Evolutionary conservation across 1,140 invertebrate genomes (phyloP).

Genomic region (Trinorchestia longiramus): DNA sequence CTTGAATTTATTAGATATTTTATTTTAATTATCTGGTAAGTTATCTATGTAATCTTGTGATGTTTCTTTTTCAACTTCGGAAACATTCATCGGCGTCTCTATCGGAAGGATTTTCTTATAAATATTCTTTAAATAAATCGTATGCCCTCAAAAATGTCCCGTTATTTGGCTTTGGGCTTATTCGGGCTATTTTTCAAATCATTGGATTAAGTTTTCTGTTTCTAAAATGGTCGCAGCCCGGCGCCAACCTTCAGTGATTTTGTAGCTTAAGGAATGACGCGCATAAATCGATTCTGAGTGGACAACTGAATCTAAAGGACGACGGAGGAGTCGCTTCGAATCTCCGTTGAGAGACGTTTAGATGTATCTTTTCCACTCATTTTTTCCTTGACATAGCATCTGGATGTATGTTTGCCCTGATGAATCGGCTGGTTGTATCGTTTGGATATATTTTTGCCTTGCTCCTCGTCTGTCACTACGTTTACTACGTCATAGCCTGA

Average conservation of each 20-base stretch:
- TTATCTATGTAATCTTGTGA: no score
- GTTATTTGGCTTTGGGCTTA: neutral
- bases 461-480: no score
- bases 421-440: neutral
- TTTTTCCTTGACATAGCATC: neutral
- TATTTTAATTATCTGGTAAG: no score
- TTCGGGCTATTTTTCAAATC: neutral
- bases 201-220: constrained; percentile 7
- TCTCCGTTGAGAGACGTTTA: neutral
- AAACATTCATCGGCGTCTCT: no score
- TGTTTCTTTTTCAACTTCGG: no score
- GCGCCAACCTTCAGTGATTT: neutral
- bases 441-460: neutral
- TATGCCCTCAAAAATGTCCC: neutral
- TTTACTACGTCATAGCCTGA: no score
- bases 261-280: neutral
- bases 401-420: neutral
- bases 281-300: constrained; percentile 22
- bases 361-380: neutral
- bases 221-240: neutral
- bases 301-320: neutral
- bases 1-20: no score
- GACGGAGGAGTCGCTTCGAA: neutral
- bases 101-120: no score
- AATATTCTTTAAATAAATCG: no score